Evolutionary conservation across 2,113 vertebrate species (phyloP).

Genomic region (Otocyon megalotis): DNA sequence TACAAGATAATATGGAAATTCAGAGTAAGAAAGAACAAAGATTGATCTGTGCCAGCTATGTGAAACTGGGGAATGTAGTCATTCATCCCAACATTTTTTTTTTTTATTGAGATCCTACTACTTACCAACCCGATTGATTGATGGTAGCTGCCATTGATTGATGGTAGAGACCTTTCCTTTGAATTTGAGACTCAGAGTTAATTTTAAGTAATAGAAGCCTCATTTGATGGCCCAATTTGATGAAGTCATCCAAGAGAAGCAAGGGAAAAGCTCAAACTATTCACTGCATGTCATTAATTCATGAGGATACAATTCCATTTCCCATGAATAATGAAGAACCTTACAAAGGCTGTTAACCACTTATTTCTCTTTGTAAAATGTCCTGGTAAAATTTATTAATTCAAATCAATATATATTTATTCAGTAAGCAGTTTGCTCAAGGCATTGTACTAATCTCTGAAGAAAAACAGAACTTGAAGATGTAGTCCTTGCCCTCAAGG

Average conservation of each 20-base stretch:
- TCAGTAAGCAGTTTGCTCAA: not conserved
- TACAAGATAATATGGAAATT: not conserved
- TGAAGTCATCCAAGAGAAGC: not conserved
- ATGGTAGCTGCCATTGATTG: not conserved
- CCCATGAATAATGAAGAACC: not conserved
- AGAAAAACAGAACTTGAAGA: not conserved
- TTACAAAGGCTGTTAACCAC: not conserved
- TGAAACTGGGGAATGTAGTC: not conserved
- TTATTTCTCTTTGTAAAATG: constrained; percentile 15
- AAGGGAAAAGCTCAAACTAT: not conserved
- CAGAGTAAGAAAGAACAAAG: not conserved
- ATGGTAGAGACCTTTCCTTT: not conserved
- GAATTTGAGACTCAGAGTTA: not conserved
- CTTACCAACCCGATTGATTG: not conserved
- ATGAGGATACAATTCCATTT: not conserved
- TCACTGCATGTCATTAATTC: not conserved
- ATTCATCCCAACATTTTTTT: not conserved
- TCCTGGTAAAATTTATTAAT: not conserved
- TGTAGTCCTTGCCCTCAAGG: not conserved
- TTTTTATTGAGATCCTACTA: not conserved
- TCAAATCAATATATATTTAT: not conserved
- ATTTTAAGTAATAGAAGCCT: not conserved
- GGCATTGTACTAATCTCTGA: not conserved
- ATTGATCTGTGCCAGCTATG: not conserved
- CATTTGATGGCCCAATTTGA: not conserved